These are phyloP conservation scores for Drosophila fuyamai DNA, from an alignment of 1,140 invertebrate genomes.

Conservation along the genomic window DNA sequence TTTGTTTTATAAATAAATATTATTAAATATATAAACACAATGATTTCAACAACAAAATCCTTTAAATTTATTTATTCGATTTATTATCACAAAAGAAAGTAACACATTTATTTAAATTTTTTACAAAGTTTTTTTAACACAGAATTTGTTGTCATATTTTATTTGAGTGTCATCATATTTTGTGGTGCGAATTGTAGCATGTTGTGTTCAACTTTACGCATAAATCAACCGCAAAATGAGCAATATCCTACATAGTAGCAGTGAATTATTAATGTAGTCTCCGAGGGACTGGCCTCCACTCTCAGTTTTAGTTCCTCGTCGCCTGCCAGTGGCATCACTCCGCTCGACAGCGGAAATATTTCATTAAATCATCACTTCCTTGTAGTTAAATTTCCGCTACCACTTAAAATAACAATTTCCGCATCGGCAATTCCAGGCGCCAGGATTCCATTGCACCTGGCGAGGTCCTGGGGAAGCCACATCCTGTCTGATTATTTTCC, in stretches of 20 bases:
- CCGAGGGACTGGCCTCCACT: constrained; percentile 3
- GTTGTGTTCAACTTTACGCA: constrained; percentile 25
- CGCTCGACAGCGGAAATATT: constrained; percentile 63
- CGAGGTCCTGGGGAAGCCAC: constrained; percentile 8
- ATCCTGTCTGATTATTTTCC: constrained; percentile 20
- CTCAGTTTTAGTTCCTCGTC: not conserved
- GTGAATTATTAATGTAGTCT: constrained; percentile 74
- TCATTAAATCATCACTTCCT: constrained; percentile 80
- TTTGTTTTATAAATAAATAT: too few relatives aligned
- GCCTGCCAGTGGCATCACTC: not conserved
- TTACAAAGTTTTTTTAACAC: too few relatives aligned
- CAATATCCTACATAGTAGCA: constrained; percentile 51
- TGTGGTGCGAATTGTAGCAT: constrained; percentile 13
- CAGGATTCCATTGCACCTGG: constrained; percentile 51
- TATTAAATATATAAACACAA: too few relatives aligned
- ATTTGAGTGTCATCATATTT: not conserved
- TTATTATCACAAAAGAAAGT: too few relatives aligned
- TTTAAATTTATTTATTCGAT: too few relatives aligned
- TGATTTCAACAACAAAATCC: too few relatives aligned
- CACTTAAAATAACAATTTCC: constrained; percentile 82
- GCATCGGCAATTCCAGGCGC: constrained; percentile 53
- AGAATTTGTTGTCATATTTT: not conserved
- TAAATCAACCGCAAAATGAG: constrained; percentile 75
- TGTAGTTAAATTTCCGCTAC: constrained; percentile 74
- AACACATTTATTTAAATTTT: too few relatives aligned